Conservation (phyloP, 2,888 invertebrate species). For the Balanococcus diminutus region DNA sequence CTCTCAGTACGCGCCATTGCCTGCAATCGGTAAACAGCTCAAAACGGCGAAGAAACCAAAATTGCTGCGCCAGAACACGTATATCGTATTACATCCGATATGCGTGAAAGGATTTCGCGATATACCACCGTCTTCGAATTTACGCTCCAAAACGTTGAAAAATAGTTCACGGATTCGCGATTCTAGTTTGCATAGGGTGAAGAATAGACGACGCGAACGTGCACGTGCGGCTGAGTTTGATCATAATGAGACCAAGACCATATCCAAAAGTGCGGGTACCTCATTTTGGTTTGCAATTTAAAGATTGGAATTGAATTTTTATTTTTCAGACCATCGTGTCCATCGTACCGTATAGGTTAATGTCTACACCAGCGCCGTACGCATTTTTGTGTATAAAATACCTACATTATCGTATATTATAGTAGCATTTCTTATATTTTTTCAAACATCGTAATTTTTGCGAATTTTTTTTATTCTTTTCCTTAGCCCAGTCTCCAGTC, state of each 20-base stretch:
- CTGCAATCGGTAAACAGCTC: background rate
- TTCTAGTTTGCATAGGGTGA: background rate
- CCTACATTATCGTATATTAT: too few species aligned
- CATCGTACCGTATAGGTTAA: too few species aligned
- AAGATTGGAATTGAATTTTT: background rate
- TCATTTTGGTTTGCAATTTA: background rate
- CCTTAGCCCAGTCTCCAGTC: too few species aligned
- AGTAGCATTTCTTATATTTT: too few species aligned
- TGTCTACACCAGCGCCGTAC: too few species aligned
- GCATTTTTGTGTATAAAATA: too few species aligned
- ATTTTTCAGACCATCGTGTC: too few species aligned
- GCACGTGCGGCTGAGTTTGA: too few species aligned
- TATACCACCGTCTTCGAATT: background rate
- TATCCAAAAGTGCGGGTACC: background rate
- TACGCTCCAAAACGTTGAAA: background rate
- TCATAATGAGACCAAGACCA: background rate
- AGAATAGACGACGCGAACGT: background rate
- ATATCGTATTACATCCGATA: conserved; percentile 25
- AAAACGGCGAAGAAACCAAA: background rate
- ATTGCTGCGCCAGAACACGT: conserved; percentile 2
- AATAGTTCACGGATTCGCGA: background rate
- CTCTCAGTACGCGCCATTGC: background rate
- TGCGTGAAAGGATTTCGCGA: background rate
- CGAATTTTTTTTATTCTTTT: too few species aligned
- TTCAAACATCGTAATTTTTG: too few species aligned